Conservation (phyloP, 2,113 vertebrate genomes). For the Callaeas wilsoni region DNA sequence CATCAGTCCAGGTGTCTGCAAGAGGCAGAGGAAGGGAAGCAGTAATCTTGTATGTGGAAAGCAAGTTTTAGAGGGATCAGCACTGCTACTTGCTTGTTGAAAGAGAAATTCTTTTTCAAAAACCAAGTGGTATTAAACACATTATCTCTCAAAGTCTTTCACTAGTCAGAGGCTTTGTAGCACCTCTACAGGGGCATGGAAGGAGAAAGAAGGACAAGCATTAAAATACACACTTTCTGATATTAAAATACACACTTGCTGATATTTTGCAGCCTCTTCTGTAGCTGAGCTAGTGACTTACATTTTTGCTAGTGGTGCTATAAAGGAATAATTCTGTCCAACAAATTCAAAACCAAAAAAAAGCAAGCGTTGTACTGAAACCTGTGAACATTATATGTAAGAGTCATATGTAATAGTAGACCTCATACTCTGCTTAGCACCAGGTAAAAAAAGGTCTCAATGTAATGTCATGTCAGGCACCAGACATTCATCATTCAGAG, state of each 20-base stretch:
- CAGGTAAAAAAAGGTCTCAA: not conserved
- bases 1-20: not conserved
- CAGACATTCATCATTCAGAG: not conserved
- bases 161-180: not conserved
- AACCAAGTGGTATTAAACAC: not conserved
- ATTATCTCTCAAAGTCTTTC: not conserved
- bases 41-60: not conserved
- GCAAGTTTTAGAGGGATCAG: not conserved
- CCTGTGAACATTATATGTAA: not conserved
- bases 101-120: not conserved
- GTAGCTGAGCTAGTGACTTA: not conserved
- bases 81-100: not conserved
- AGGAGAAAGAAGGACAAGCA: not conserved
- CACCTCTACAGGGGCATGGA: rapidly evolving
- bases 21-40: not conserved
- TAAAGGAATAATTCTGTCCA: not conserved
- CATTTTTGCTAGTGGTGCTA: not conserved
- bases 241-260: not conserved
- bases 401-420: not conserved
- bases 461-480: not conserved
- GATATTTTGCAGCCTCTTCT: not conserved
- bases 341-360: not conserved
- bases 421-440: not conserved
- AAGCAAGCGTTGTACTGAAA: not conserved
- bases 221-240: not conserved